These are phyloP conservation scores for Sinosuthora webbiana DNA, from an alignment of 2,113 vertebrate species.

Conservation along the genomic window DNA sequence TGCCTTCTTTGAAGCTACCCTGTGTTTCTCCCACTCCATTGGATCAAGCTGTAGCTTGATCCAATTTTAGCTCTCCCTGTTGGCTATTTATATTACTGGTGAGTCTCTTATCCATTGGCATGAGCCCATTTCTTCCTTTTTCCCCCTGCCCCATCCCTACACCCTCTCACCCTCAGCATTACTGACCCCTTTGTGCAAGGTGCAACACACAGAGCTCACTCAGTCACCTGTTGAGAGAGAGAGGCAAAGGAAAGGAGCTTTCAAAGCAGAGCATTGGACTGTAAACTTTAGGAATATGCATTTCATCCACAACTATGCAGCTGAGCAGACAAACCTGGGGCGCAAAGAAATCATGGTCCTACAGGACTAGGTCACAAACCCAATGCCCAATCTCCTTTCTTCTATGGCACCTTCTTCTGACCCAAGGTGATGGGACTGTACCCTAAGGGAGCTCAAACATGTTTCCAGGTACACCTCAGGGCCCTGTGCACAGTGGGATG, in stretches of 20 bases:
- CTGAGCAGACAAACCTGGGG: neutral
- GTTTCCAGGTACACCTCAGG: neutral
- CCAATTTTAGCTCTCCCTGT: neutral
- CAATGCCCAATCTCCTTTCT: neutral
- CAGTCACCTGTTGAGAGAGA: neutral
- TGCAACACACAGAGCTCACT: neutral
- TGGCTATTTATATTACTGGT: neutral
- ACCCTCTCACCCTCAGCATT: neutral
- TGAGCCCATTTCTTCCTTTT: neutral
- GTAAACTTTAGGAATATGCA: neutral
- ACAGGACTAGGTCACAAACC: neutral
- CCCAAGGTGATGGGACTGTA: fast-evolving
- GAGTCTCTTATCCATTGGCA: neutral
- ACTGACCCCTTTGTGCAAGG: neutral
- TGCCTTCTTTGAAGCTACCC: neutral
- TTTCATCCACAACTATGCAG: fast-evolving
- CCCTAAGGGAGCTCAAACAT: neutral
- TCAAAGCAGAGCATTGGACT: neutral
- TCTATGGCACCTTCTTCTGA: neutral
- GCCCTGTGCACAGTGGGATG: fast-evolving
- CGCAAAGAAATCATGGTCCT: neutral
- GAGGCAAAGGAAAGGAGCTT: neutral
- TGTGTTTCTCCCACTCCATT: neutral
- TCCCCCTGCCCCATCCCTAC: neutral
- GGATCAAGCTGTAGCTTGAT: neutral